These are phyloP conservation scores for Galerucella calmariensis DNA, from an alignment of 2,888 invertebrate genomes.

Conservation along the genomic window DNA sequence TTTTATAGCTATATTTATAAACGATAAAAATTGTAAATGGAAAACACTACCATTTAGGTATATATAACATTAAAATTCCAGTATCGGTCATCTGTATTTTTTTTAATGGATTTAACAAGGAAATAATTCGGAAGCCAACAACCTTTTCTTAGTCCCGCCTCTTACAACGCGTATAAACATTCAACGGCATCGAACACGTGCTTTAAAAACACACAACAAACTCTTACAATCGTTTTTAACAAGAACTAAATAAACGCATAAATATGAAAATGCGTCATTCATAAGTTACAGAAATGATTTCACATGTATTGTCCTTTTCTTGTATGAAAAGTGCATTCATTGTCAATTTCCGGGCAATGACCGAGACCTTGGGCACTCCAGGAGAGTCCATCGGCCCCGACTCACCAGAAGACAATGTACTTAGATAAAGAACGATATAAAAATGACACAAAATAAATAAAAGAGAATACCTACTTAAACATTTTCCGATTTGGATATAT, in stretches of 20 bases:
- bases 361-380: conserved; percentile 54
- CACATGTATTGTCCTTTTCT: conserved; percentile 8
- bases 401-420: conserved; percentile 49
- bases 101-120: not conserved
- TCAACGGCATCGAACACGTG: conserved; percentile 29
- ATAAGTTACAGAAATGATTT: not conserved
- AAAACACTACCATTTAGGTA: too few species aligned
- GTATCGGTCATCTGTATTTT: too few species aligned
- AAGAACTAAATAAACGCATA: not conserved
- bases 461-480: not conserved
- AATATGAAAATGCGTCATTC: conserved; percentile 2
- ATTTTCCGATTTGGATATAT: too few species aligned
- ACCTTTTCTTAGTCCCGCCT: conserved; percentile 28
- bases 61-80: too few species aligned
- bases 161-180: conserved; percentile 17
- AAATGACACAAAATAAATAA: conserved; percentile 19
- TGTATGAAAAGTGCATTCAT: conserved; percentile 41
- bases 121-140: conserved; percentile 23
- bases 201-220: conserved; percentile 27
- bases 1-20: too few species aligned
- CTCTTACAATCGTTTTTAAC: not conserved
- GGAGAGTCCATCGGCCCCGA: conserved; percentile 54
- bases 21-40: too few species aligned
- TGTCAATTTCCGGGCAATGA: conserved; percentile 54
- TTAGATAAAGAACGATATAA: conserved; percentile 33